These are phyloP conservation scores for Luscinia luscinia DNA, from an alignment of 2,797 vertebrate genomes.

Conservation along the genomic window DNA sequence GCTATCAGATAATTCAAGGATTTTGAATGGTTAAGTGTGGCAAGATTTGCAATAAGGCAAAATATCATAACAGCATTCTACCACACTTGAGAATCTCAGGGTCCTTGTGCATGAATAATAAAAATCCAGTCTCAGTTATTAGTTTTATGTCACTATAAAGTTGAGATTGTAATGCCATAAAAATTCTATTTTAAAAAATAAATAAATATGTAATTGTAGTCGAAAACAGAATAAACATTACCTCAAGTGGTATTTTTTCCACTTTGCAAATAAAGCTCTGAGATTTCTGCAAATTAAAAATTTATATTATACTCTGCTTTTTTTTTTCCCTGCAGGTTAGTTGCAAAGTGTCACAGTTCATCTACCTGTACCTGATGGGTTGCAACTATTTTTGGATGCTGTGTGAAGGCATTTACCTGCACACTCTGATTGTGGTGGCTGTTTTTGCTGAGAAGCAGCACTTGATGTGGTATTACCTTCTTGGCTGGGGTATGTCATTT, in stretches of 20 bases:
- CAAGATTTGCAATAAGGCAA: neutral
- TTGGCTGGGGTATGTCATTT: slow-evolving; percentile 91
- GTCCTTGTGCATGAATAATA: neutral
- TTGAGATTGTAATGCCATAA: neutral
- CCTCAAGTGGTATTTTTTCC: accelerated
- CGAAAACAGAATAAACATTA: neutral
- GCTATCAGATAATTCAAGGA: neutral
- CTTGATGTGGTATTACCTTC: slow-evolving; percentile 96
- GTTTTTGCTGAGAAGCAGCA: slow-evolving; percentile 98
- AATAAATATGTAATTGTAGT: neutral
- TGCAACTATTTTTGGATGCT: slow-evolving; percentile 99
- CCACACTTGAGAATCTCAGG: neutral
- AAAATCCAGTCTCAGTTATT: neutral
- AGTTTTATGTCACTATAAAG: neutral
- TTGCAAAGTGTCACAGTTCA: slow-evolving; percentile 94
- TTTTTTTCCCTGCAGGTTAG: slow-evolving; percentile 80
- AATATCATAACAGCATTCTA: neutral
- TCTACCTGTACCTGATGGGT: slow-evolving; percentile 93
- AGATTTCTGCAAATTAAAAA: neutral
- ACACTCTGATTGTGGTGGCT: slow-evolving; percentile 96
- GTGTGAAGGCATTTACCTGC: slow-evolving; percentile 96
- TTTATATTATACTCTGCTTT: neutral
- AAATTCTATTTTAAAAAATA: neutral
- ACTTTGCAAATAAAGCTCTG: neutral
- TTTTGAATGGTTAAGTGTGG: neutral